These are phyloP conservation scores for Urocitellus parryii DNA, from an alignment of 2,113 vertebrate genomes.

Conservation along the genomic window DNA sequence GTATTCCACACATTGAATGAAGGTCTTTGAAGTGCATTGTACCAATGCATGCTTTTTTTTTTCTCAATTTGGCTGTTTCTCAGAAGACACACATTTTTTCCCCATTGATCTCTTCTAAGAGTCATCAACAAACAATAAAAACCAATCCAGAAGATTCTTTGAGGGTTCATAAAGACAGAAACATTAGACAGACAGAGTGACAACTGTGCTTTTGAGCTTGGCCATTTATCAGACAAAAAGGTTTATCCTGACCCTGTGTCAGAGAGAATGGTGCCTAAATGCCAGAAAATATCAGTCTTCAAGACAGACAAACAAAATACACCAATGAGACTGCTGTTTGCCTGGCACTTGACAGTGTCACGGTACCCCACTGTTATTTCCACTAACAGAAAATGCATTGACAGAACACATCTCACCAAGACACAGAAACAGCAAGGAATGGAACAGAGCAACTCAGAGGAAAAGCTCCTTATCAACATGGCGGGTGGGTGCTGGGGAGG, in stretches of 20 bases:
- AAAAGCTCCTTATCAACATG: too few relatives aligned
- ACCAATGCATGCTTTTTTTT: not conserved
- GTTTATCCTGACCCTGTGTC: not conserved
- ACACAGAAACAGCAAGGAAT: not conserved
- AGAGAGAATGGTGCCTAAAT: not conserved
- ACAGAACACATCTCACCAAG: not conserved
- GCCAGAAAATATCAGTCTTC: not conserved
- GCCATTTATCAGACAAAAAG: not conserved
- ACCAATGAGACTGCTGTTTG: not conserved
- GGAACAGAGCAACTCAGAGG: not conserved
- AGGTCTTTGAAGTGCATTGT: not conserved
- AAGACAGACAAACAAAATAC: not conserved
- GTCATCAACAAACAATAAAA: not conserved
- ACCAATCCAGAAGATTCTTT: not conserved
- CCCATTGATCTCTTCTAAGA: not conserved
- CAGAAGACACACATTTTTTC: not conserved
- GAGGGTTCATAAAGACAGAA: not conserved
- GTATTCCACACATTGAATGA: not conserved
- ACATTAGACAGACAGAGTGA: not conserved
- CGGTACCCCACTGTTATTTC: not conserved
- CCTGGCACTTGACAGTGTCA: not conserved
- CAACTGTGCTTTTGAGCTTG: not conserved
- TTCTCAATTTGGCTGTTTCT: not conserved
- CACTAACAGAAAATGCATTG: not conserved
- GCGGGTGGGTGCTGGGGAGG: accelerated